Percentiles rank a stretch among this genome's conserved stretches.
phyloP scores from a whole-genome alignment of 1,140 invertebrate genomes.

The Mactra quadrangularis region DNA sequence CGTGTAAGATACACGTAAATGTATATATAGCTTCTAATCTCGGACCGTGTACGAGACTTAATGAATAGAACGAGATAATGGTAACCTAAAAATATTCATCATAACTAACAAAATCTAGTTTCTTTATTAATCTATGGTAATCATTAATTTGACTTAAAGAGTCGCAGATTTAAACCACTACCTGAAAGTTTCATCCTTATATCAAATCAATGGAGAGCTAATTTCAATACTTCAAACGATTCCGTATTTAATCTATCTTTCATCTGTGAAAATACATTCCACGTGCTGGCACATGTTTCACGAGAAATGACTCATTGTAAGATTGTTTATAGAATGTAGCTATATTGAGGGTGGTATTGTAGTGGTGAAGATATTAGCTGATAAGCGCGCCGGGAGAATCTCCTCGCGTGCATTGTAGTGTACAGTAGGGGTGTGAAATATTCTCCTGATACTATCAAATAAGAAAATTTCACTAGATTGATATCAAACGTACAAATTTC shows the following conservation, averaged over 20 bases:
- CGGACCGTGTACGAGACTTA: too few species aligned
- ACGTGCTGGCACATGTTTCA: conserved; percentile 20
- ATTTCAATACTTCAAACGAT: conserved; percentile 2
- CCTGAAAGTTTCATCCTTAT: background rate
- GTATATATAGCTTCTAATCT: too few species aligned
- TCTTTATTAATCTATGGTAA: background rate
- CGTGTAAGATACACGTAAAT: too few species aligned
- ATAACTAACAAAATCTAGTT: background rate
- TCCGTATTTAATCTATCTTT: conserved; percentile 7
- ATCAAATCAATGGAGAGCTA: background rate
- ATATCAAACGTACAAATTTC: background rate
- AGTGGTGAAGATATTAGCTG: background rate
- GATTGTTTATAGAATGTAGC: conserved; percentile 33
- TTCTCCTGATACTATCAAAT: background rate
- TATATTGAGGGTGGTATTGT: background rate
- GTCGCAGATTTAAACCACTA: background rate
- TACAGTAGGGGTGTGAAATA: background rate
- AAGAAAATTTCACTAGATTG: background rate
- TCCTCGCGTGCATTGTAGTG: conserved; percentile 16
- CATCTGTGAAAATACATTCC: conserved; percentile 34
- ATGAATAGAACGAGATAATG: too few species aligned
- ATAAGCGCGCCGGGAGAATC: conserved; percentile 9
- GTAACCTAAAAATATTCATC: too few species aligned
- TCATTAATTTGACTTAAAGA: background rate
- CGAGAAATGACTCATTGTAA: conserved; percentile 21